A percentile compares a stretch with the other conserved stretches of the same genome.
phyloP scores from a whole-genome alignment of 2,797 vertebrate species.

The Crenuchus spilurus region DNA sequence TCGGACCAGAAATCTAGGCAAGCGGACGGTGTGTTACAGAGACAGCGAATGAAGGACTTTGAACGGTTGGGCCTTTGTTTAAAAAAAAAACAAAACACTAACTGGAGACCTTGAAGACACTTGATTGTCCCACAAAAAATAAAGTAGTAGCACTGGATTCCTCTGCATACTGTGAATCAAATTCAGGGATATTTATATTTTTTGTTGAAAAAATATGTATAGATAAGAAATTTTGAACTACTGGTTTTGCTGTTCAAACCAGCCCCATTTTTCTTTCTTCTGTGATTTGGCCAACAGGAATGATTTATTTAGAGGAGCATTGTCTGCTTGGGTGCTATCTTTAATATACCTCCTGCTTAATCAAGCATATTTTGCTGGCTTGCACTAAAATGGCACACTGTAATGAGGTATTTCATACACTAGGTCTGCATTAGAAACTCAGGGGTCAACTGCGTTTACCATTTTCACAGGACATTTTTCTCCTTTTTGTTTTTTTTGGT shows the following conservation, averaged over 20 bases:
- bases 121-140: conserved; percentile 66
- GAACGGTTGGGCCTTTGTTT: too few species aligned
- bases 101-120: conserved; percentile 74
- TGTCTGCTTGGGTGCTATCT: conserved; percentile 83
- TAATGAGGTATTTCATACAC: conserved; percentile 86
- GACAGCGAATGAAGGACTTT: conserved; percentile 80
- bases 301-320: conserved; percentile 68
- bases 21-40: conserved; percentile 74
- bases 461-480: conserved; percentile 77
- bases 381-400: conserved; percentile 85
- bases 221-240: conserved; percentile 82
- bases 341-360: conserved; percentile 83
- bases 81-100: too few species aligned
- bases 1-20: conserved; percentile 79
- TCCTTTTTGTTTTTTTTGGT: conserved; percentile 61
- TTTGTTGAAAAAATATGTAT: conserved; percentile 86
- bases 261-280: conserved; percentile 66
- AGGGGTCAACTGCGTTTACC: conserved; percentile 86
- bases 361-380: conserved; percentile 83
- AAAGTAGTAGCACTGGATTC: conserved; percentile 85
- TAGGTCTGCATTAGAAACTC: conserved; percentile 86
- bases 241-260: conserved; percentile 79
- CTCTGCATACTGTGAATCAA: conserved; percentile 85
- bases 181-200: conserved; percentile 97
- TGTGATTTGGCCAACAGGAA: conserved; percentile 72